These are phyloP conservation scores for Formica exsecta DNA, from an alignment of 1,140 invertebrate species.

Conservation along the genomic window DNA sequence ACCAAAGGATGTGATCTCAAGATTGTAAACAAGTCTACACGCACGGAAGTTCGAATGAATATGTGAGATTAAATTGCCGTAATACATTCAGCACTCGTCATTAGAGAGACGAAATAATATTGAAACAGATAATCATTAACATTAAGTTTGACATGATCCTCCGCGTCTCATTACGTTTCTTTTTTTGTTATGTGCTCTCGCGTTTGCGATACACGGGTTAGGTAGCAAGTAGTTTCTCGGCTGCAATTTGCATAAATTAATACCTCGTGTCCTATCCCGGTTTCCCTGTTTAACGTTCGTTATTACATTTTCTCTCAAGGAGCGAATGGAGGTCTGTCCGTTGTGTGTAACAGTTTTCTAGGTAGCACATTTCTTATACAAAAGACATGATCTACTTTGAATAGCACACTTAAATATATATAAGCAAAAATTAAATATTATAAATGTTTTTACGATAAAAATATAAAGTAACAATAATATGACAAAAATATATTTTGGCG, in stretches of 20 bases:
- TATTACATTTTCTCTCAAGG: slow-evolving; percentile 54
- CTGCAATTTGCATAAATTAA: slow-evolving; percentile 70
- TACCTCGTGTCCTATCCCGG: slow-evolving; percentile 14
- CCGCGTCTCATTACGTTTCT: neutral
- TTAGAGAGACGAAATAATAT: slow-evolving; percentile 13
- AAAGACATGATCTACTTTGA: neutral
- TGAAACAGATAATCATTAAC: slow-evolving; percentile 50
- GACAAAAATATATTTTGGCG: too few species aligned
- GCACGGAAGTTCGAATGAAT: slow-evolving; percentile 17
- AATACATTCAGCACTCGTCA: neutral
- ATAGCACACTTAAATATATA: neutral
- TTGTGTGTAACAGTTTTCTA: slow-evolving; percentile 1
- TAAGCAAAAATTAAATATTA: too few species aligned
- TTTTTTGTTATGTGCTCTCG: neutral
- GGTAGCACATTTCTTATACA: neutral
- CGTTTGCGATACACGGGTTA: neutral
- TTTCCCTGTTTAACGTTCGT: slow-evolving; percentile 66
- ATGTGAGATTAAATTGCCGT: slow-evolving; percentile 17
- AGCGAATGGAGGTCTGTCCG: neutral
- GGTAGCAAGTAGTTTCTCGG: neutral
- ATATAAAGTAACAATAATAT: neutral
- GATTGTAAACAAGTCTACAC: slow-evolving; percentile 4
- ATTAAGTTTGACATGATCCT: slow-evolving; percentile 36
- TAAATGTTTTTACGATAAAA: neutral
- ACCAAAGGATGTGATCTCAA: neutral